Base-by-base conservation (phyloP, 2,113 vertebrate genomes). In the Apeltes quadracus region DNA sequence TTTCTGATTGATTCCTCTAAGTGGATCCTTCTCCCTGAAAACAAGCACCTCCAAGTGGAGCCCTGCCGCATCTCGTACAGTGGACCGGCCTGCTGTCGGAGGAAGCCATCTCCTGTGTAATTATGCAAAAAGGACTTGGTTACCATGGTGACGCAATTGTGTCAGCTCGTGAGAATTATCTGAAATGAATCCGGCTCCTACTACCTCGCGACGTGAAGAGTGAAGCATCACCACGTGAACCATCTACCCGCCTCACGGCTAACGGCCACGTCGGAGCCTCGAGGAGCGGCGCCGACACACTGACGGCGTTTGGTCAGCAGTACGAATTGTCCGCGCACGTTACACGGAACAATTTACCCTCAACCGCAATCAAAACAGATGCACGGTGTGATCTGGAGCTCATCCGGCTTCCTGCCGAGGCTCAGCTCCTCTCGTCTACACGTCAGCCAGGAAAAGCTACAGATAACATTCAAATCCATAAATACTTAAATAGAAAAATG, bases 101-200 rank as follows among this genome's bases (percentile, higher is more conserved):
- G 69, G 54, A 61, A 39, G 46, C 73, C 54, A 51, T 67, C 55
- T 29, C 43, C 56, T 18, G 12, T 25, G 69, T 64, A 53, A 64
- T 86, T 66, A 72, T 69, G 54, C 72, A 36, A 51, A 36, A 38
- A 69, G 54, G 32, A 43, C 55, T 32, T 9, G 56, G 72, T 76
- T 25, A 43, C 83, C 71, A 75, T 72, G 62, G 78, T 32, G 46
- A 78, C 74, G 13, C 18, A 25, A 32, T 36, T 56, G 51, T 43
- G 50, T 72, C 56, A 67, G 50, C 20, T 16, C 18, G 20, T 10
- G 25, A 56, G 51, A 38, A 62, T 10, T 46, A 34, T 36, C 10
- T n/a, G n/a, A n/a, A n/a, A n/a, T n/a, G n/a, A n/a, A n/a, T n/a
- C n/a, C n/a, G n/a, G n/a, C n/a, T n/a, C n/a, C n/a, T n/a, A n/a